Percentiles rank a stretch among this genome's conserved stretches.
These are phyloP conservation scores for Sesia bembeciformis DNA, from an alignment of 2,888 invertebrate species.

Conservation along the genomic window DNA sequence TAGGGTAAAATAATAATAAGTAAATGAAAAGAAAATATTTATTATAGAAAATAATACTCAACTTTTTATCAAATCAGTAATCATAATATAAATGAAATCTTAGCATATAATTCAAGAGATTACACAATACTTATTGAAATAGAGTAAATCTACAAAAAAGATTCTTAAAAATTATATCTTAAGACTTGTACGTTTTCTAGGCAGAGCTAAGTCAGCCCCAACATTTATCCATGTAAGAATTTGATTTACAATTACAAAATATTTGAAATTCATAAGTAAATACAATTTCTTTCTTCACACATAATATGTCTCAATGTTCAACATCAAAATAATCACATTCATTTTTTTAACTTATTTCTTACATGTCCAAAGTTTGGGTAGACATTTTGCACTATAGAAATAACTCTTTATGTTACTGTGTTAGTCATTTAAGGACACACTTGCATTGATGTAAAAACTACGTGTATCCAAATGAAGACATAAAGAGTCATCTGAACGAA, in stretches of 20 bases:
- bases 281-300: constrained; percentile 38
- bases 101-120: constrained; percentile 61
- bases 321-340: background rate
- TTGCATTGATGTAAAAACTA: background rate
- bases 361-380: constrained; percentile 56
- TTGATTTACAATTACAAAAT: constrained; percentile 19
- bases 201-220: constrained; percentile 56
- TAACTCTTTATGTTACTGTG: constrained; percentile 29
- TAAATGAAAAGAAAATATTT: constrained; percentile 53
- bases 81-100: constrained; percentile 10
- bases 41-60: constrained; percentile 69
- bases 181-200: constrained; percentile 67
- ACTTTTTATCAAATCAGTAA: constrained; percentile 41
- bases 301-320: constrained; percentile 11
- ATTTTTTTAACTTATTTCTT: constrained; percentile 19
- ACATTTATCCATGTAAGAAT: constrained; percentile 55
- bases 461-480: constrained; percentile 22
- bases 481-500: constrained; percentile 58
- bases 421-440: background rate
- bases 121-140: constrained; percentile 65
- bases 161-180: constrained; percentile 48
- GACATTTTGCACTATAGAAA: constrained; percentile 54
- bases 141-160: constrained; percentile 63
- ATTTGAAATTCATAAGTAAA: constrained; percentile 30
- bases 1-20: constrained; percentile 32